These are phyloP conservation scores for Holacanthus passer DNA, from an alignment of 2,113 vertebrate genomes.

Conservation along the genomic window DNA sequence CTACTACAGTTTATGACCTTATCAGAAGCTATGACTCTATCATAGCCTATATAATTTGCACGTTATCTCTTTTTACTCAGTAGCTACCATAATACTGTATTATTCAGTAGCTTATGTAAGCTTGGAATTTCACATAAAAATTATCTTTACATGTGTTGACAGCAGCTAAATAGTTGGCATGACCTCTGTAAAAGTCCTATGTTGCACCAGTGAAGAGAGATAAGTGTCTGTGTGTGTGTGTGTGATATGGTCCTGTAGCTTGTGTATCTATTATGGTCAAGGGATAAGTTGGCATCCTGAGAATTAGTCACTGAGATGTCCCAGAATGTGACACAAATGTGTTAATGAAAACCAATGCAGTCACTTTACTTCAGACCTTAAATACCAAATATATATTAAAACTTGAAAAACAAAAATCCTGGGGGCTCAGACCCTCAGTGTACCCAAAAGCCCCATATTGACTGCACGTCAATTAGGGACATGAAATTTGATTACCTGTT, in stretches of 20 bases:
- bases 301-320: neutral
- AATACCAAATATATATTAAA: neutral
- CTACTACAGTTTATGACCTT: neutral
- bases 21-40: neutral
- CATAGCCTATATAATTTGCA: neutral
- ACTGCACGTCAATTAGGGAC: neutral
- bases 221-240: neutral
- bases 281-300: neutral
- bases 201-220: neutral
- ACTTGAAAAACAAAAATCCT: neutral
- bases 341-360: neutral
- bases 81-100: neutral
- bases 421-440: too few relatives aligned
- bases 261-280: neutral
- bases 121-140: neutral
- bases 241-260: neutral
- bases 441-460: neutral
- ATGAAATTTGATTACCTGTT: too few relatives aligned
- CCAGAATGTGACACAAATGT: neutral
- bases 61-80: neutral
- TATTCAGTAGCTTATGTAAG: neutral
- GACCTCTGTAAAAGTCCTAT: conserved; percentile 5
- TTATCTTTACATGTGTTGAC: neutral
- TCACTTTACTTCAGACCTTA: neutral
- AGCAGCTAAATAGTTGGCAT: neutral